A percentile compares a stretch with the other conserved stretches of the same genome.
Conservation (phyloP, 2,113 vertebrate species). For the Poeciliopsis retropinna region DNA sequence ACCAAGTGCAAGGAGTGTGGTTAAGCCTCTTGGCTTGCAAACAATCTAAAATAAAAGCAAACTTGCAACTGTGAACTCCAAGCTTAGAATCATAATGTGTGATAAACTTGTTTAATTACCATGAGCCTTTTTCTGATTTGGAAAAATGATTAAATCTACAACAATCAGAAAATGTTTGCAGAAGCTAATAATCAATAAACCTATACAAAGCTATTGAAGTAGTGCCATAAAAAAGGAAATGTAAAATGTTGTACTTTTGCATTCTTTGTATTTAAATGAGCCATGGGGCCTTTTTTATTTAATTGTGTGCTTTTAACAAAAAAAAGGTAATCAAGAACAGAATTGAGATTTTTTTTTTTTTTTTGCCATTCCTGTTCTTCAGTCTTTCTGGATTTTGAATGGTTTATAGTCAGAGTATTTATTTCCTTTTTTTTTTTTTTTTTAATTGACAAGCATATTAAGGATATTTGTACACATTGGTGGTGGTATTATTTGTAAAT, state of each 20-base stretch:
- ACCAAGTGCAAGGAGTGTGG: constrained; percentile 46
- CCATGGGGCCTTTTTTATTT: no score
- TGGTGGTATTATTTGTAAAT: background rate
- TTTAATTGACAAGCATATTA: no score
- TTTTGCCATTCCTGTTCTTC: background rate
- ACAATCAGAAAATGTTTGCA: background rate
- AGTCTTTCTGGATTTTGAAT: background rate
- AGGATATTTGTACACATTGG: no score
- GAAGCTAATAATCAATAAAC: background rate
- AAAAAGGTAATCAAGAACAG: background rate
- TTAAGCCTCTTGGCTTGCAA: constrained; percentile 65
- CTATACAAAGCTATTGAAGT: background rate
- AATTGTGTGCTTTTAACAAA: no score
- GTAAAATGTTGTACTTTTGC: constrained; percentile 47
- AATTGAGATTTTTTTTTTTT: background rate
- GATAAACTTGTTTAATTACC: background rate
- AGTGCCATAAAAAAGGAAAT: background rate
- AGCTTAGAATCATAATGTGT: constrained; percentile 10
- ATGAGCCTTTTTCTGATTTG: background rate
- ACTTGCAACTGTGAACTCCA: constrained; percentile 25
- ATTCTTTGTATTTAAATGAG: no score
- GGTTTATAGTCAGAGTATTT: background rate
- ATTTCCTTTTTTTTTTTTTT: no score
- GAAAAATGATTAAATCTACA: constrained; percentile 9
- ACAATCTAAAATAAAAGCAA: constrained; percentile 62